Evolutionary conservation across 2,888 invertebrate genomes (phyloP).

Genomic region (Drosophila affinis): DNA sequence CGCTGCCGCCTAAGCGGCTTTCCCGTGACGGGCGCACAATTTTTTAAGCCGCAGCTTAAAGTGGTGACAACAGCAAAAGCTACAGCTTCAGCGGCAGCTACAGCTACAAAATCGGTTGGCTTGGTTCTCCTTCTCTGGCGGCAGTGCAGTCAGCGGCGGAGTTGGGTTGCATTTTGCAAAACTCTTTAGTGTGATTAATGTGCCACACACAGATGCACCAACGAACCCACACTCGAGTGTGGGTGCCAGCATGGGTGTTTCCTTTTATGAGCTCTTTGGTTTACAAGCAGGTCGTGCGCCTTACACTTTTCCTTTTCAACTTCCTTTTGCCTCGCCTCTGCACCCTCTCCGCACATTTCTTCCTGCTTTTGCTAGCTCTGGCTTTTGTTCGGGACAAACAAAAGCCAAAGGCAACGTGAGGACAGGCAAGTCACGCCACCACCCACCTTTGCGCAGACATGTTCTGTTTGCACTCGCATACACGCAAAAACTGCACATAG

Average conservation of each 20-base stretch:
- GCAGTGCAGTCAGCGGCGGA: conserved; percentile 15
- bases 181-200: conserved; percentile 79
- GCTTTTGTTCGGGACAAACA: conserved; percentile 75
- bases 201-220: conserved; percentile 51
- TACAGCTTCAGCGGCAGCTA: conserved; percentile 16
- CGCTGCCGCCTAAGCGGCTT: conserved; percentile 55
- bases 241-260: conserved; percentile 46
- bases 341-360: conserved; percentile 27
- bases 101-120: conserved; percentile 33
- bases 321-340: conserved; percentile 13
- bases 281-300: conserved; percentile 76
- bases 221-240: conserved; percentile 16
- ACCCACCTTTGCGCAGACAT: conserved; percentile 53
- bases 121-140: conserved; percentile 35
- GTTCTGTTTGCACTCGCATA: conserved; percentile 31
- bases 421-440: conserved; percentile 53
- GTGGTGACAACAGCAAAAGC: conserved; percentile 64
- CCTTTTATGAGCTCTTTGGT: conserved; percentile 75
- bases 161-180: conserved; percentile 74
- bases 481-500: conserved; percentile 19
- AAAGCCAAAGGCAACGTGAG: conserved; percentile 50
- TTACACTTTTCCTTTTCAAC: conserved; percentile 74
- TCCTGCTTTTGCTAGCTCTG: conserved; percentile 27
- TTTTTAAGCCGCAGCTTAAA: conserved; percentile 74
- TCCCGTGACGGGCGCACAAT: conserved; percentile 36